phyloP scores from a whole-genome alignment of 2,113 vertebrate species.

The Genyomyrus donnyi region DNA sequence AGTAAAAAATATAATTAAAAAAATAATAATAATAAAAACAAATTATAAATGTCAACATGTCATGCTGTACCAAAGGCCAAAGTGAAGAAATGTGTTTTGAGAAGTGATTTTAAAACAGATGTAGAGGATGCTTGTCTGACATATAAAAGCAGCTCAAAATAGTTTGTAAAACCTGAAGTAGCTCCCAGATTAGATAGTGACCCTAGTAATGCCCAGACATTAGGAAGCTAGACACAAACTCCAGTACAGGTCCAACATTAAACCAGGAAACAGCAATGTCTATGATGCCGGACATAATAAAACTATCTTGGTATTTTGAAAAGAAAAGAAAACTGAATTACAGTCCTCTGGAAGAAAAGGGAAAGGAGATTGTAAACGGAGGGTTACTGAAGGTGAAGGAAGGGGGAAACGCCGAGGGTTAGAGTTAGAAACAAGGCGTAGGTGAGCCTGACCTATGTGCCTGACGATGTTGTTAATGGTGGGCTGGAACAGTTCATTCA shows the following conservation, averaged over 20 bases:
- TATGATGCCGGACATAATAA: background rate
- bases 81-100: too few species aligned
- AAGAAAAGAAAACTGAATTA: background rate
- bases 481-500: constrained; percentile 90
- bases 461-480: constrained; percentile 80
- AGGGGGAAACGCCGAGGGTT: background rate
- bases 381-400: background rate
- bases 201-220: background rate
- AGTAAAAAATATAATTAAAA: too few species aligned
- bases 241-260: background rate
- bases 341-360: background rate
- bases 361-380: background rate
- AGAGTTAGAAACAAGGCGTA: background rate
- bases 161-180: background rate
- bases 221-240: background rate
- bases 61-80: too few species aligned
- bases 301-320: background rate
- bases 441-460: constrained; percentile 73
- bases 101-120: too few species aligned
- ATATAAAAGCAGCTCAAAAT: too few species aligned
- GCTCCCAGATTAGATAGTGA: background rate
- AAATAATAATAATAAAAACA: too few species aligned
- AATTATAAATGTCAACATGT: too few species aligned
- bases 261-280: background rate
- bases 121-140: too few species aligned